Evolutionary conservation across 2,888 invertebrate genomes (phyloP), one percentile per base, ranked within the genome.

Genomic region (Thyatira batis): DNA sequence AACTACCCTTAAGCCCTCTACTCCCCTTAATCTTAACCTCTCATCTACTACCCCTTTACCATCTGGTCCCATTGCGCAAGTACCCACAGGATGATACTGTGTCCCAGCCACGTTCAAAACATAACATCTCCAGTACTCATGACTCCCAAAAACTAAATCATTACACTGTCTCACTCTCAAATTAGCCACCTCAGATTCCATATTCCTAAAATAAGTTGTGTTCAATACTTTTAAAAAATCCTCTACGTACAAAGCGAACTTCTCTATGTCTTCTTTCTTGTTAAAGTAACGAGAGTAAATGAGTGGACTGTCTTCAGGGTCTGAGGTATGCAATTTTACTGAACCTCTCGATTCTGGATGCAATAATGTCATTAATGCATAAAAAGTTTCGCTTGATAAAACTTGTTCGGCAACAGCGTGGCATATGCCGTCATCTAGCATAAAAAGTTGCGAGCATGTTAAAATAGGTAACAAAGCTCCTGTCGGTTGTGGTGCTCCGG

Each of bases 1-100:
- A 3, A 93, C 94, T 3, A 94, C 94, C 44, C 94, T 82, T 6
- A 95, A 74, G 0, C 92, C 84, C 50, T 83, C 80, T 0, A 94
- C 82, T 0, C 94, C 94, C 60, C 93, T 84, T 0, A 94, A 93
- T 45, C 59, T 60, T 20, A 87, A 62, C 28, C 69, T 68, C 11
- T 73, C 68, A 55, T 85, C 85, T 1, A 86, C 76, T 1, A 87
- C 85, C 0, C 72, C 79, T 11, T 44, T 33, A 3, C 72, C 78
- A 28, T 74, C 66, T 0, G 67, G 57, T 2, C 84, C 87, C 85
- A 87, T 87, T 0, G 76, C 71, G 55, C 84, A 84, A 3, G 86
- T 82, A 0, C 84, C 82, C 0, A 69, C 60, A 1, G 70, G 67
- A 56, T 87, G 87, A 68, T 94, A 96, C 50, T 95, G 93, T 0